phyloP scores from a whole-genome alignment of 37 sponge, comb jelly and placozoan genomes.

The Haliclona indistincta region DNA sequence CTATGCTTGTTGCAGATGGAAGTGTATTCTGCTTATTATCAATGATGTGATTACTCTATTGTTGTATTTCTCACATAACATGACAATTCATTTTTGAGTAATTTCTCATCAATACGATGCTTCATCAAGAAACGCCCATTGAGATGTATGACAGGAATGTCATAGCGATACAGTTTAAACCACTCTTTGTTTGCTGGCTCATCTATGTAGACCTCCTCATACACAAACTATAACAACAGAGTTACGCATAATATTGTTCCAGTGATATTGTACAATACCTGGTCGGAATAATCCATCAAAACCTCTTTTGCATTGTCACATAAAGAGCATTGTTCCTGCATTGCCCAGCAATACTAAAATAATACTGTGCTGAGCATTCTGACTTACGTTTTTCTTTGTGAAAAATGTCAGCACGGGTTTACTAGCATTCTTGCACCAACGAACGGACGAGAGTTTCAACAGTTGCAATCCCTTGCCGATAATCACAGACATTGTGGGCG shows the following conservation, averaged over 20 bases:
- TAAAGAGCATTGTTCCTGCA: slow-evolving; percentile 62
- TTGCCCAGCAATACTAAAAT: neutral
- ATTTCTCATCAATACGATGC: slow-evolving; percentile 47
- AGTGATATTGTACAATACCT: slow-evolving; percentile 24
- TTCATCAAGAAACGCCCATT: slow-evolving; percentile 79
- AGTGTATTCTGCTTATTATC: too few species aligned
- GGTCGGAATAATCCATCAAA: slow-evolving; percentile 25
- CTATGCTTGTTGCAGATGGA: too few species aligned
- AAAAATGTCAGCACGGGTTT: slow-evolving; percentile 57
- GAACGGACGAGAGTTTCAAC: neutral
- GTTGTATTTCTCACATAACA: neutral
- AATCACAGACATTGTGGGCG: neutral
- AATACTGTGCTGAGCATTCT: neutral
- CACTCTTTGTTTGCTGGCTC: slow-evolving; percentile 58
- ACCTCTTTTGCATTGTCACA: slow-evolving; percentile 80
- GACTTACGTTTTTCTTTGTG: slow-evolving; percentile 70
- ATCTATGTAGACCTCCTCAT: slow-evolving; percentile 61
- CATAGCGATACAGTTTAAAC: slow-evolving; percentile 62
- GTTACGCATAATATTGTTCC: neutral
- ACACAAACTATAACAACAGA: slow-evolving; percentile 24
- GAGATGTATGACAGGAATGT: slow-evolving; percentile 86
- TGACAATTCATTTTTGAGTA: slow-evolving; percentile 29
- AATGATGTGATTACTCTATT: too few species aligned
- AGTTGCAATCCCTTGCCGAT: neutral
- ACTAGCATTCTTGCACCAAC: neutral